Conservation (phyloP, 2,888 invertebrate genomes). For the Eumacrocentrus americanus region DNA sequence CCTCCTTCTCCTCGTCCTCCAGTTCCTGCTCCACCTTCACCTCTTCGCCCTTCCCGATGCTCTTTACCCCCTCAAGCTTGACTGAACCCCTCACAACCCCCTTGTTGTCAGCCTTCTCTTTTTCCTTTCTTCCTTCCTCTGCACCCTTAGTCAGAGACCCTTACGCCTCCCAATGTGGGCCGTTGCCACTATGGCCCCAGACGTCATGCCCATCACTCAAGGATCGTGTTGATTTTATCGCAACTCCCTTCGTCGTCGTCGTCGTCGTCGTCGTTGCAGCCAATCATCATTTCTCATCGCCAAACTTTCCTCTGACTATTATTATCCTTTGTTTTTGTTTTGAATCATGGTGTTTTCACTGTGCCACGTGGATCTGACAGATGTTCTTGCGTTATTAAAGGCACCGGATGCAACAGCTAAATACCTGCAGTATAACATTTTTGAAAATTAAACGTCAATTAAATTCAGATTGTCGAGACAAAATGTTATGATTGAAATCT, state of each 20-base stretch:
- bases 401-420: too few relatives aligned
- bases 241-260: not conserved
- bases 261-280: too few relatives aligned
- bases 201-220: conserved; percentile 23
- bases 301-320: not conserved
- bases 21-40: conserved; percentile 29
- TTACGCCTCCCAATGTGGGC: conserved; percentile 16
- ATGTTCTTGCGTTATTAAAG: too few relatives aligned
- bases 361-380: not conserved
- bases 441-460: too few relatives aligned
- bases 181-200: conserved; percentile 12
- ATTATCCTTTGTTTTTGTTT: not conserved
- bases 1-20: conserved; percentile 5
- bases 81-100: conserved; percentile 17
- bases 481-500: too few relatives aligned
- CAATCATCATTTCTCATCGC: too few relatives aligned
- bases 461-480: too few relatives aligned
- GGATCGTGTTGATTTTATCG: conserved; percentile 11
- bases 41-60: conserved; percentile 25
- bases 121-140: conserved; percentile 15
- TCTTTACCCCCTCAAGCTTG: conserved; percentile 17
- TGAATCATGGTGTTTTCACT: not conserved
- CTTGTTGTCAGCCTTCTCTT: conserved; percentile 33
- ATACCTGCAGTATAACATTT: too few relatives aligned
- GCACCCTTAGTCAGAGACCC: conserved; percentile 28